phyloP scores from a whole-genome alignment of 1,140 invertebrate species.

The Neodiprion fabricii region DNA sequence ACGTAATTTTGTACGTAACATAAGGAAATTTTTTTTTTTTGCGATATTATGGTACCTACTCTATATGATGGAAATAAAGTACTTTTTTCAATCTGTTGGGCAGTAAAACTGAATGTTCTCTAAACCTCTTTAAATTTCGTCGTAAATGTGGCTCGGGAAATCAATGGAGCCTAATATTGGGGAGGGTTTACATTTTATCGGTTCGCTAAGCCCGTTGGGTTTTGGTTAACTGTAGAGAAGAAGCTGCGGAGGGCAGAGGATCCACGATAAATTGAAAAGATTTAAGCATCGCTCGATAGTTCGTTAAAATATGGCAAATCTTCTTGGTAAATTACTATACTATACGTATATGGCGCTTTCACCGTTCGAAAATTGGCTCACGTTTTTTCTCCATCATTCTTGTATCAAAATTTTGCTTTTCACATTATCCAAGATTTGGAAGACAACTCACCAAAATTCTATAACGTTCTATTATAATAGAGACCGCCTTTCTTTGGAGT shows the following conservation, averaged over 20 bases:
- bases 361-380: too few species aligned
- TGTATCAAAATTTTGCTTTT: too few species aligned
- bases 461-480: too few species aligned
- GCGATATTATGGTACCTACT: neutral
- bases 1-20: too few species aligned
- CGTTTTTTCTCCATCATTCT: too few species aligned
- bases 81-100: neutral
- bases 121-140: neutral
- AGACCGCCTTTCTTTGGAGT: too few species aligned
- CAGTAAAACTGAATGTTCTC: neutral
- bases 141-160: neutral
- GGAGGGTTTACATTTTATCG: neutral
- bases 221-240: neutral
- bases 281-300: neutral
- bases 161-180: slow-evolving; percentile 6
- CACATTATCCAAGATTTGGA: too few species aligned
- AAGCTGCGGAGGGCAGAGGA: neutral
- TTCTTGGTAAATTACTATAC: neutral
- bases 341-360: too few species aligned
- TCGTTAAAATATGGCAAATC: neutral
- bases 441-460: too few species aligned
- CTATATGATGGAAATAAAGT: neutral
- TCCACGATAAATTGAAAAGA: neutral
- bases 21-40: too few species aligned
- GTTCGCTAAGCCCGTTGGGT: neutral